A percentile compares a stretch with the other conserved stretches of the same genome.
These are phyloP conservation scores for Sciurus niger DNA, from an alignment of 2,113 vertebrate species.

Conservation along the genomic window DNA sequence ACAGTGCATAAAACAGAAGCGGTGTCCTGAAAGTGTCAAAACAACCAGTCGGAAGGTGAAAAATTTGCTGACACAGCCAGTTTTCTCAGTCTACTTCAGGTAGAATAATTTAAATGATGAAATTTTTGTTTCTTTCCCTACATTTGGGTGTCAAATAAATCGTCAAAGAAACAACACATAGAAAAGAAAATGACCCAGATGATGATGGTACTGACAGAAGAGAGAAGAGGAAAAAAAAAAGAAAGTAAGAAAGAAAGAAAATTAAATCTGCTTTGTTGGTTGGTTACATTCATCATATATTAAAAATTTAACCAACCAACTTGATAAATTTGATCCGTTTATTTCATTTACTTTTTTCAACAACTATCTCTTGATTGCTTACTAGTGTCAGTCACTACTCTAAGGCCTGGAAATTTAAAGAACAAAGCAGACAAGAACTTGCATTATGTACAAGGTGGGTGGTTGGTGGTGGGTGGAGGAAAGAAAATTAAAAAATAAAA, in stretches of 20 bases:
- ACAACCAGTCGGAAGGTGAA: constrained; percentile 46
- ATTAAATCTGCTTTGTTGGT: constrained; percentile 13
- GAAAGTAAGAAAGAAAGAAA: background rate
- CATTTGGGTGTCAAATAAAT: constrained; percentile 63
- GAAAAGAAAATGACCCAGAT: constrained; percentile 55
- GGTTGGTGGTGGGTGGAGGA: background rate
- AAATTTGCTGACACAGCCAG: constrained; percentile 47
- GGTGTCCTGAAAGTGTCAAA: constrained; percentile 50
- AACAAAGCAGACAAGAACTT: background rate
- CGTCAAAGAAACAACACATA: constrained; percentile 43
- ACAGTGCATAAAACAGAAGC: background rate
- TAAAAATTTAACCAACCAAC: background rate
- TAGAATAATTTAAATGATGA: constrained; percentile 47
- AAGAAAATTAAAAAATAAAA: background rate
- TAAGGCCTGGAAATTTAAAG: background rate
- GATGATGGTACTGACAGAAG: constrained; percentile 13
- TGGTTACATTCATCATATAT: background rate
- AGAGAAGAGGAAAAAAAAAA: constrained; percentile 7
- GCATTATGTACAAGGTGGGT: background rate
- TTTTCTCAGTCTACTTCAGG: constrained; percentile 27
- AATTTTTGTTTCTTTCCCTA: constrained; percentile 24
- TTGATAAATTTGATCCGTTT: background rate
- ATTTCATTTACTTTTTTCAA: background rate
- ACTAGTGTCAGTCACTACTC: background rate
- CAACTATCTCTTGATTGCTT: constrained; percentile 6